A percentile compares a stretch with the other conserved stretches of the same genome.
Evolutionary conservation across 1,140 invertebrate species (phyloP).

Genomic region (Drosophila tani): DNA sequence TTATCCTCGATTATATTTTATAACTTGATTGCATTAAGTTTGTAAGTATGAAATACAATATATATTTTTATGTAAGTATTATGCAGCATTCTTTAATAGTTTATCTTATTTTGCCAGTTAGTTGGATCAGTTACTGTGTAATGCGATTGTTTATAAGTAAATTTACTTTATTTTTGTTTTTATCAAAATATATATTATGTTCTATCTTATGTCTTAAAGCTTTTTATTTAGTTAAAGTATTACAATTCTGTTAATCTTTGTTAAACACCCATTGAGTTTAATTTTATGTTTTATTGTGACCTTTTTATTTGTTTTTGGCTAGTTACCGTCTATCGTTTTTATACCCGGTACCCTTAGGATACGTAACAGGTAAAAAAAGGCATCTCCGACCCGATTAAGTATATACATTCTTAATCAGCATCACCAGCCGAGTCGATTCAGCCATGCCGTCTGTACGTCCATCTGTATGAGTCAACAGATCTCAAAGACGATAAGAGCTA

Average conservation of each 20-base stretch:
- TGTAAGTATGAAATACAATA: conserved; percentile 28
- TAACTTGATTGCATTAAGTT: conserved; percentile 12
- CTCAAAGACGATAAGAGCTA: too few species aligned
- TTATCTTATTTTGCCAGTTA: conserved; percentile 21
- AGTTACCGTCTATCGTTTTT: conserved; percentile 30
- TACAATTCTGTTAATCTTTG: conserved; percentile 61
- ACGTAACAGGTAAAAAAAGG: too few species aligned
- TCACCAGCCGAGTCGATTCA: too few species aligned
- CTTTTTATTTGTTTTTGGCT: conserved; percentile 11
- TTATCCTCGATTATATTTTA: conserved; percentile 8
- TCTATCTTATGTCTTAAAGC: conserved; percentile 81
- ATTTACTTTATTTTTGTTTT: conserved; percentile 39
- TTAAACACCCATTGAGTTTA: conserved; percentile 11
- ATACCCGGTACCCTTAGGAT: background rate
- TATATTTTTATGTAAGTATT: conserved; percentile 6
- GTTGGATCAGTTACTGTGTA: conserved; percentile 60
- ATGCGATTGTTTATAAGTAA: conserved; percentile 68
- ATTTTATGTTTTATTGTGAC: conserved; percentile 2
- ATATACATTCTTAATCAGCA: too few species aligned
- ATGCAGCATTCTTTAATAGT: conserved; percentile 19
- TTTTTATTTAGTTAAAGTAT: conserved; percentile 80
- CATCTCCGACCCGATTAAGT: too few species aligned
- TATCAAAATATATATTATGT: conserved; percentile 82
- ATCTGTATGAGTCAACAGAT: too few species aligned
- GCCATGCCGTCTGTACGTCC: too few species aligned